Conservation (phyloP, 2,797 vertebrate species). For the Pangasius macronema region DNA sequence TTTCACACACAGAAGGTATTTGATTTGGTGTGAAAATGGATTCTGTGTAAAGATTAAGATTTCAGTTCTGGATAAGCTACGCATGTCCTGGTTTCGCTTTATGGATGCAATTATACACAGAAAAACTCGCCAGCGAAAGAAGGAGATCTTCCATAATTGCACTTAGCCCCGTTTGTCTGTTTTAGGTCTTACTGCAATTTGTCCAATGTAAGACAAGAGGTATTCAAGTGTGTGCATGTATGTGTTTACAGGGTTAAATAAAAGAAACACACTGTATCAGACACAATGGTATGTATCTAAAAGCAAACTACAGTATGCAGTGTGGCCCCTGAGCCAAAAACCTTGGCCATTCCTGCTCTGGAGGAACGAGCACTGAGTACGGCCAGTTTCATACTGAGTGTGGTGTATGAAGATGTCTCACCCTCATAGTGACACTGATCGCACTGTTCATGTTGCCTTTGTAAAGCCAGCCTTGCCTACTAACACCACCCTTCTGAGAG, state of each 20-base stretch:
- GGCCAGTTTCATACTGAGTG: not conserved
- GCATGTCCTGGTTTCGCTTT: not conserved
- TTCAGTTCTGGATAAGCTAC: not conserved
- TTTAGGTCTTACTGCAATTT: not conserved
- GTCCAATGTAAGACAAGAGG: not conserved
- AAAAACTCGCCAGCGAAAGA: not conserved
- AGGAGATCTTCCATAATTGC: not conserved
- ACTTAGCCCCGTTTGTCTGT: not conserved
- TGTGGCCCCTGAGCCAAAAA: not conserved
- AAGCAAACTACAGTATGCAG: not conserved
- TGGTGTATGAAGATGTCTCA: constrained; percentile 66
- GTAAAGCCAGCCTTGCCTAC: constrained; percentile 95
- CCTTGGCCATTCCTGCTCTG: not conserved
- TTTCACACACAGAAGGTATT: not conserved
- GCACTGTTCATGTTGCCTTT: constrained; percentile 99
- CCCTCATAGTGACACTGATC: constrained; percentile 98
- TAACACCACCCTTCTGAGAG: constrained; percentile 96
- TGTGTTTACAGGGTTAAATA: not conserved
- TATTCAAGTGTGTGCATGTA: not conserved
- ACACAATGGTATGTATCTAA: not conserved
- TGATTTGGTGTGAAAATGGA: not conserved
- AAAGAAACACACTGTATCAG: too few relatives aligned
- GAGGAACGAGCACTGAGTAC: not conserved
- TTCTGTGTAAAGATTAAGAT: not conserved
- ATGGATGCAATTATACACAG: not conserved